These are phyloP conservation scores for Malacoraja senta DNA, from an alignment of 2,797 vertebrate species.

Conservation along the genomic window DNA sequence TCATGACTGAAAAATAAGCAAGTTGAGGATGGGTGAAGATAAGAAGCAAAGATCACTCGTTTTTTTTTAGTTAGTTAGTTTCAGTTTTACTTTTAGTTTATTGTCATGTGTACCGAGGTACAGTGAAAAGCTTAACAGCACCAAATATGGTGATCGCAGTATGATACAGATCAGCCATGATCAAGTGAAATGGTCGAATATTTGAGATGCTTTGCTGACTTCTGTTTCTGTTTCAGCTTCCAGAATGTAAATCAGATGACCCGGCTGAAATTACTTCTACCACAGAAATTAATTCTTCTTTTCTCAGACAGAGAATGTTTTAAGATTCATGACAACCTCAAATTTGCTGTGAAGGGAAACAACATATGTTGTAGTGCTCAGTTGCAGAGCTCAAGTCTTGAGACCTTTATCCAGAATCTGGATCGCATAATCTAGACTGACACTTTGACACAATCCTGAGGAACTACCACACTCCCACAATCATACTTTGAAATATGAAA, in stretches of 20 bases:
- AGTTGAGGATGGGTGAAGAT: too few relatives aligned
- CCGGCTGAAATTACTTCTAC: background rate
- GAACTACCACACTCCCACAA: background rate
- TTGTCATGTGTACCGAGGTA: too few relatives aligned
- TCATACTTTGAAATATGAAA: background rate
- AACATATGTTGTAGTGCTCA: background rate
- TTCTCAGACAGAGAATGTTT: background rate
- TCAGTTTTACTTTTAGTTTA: too few relatives aligned
- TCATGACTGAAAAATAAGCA: too few relatives aligned
- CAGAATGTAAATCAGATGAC: background rate
- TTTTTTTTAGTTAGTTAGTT: too few relatives aligned
- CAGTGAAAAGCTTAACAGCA: too few relatives aligned
- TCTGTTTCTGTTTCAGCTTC: background rate
- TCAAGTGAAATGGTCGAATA: too few relatives aligned
- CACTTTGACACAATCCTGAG: background rate
- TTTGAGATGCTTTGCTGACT: background rate
- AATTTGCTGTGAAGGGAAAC: background rate
- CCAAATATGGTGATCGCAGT: background rate
- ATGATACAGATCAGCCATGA: background rate
- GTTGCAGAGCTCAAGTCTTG: background rate
- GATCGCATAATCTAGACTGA: background rate
- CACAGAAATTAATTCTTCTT: background rate
- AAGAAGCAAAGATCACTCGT: too few relatives aligned
- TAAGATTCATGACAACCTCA: background rate
- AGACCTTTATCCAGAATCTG: background rate